phyloP scores from a whole-genome alignment of 2,113 vertebrate genomes.

The Hippopotamus amphibius region DNA sequence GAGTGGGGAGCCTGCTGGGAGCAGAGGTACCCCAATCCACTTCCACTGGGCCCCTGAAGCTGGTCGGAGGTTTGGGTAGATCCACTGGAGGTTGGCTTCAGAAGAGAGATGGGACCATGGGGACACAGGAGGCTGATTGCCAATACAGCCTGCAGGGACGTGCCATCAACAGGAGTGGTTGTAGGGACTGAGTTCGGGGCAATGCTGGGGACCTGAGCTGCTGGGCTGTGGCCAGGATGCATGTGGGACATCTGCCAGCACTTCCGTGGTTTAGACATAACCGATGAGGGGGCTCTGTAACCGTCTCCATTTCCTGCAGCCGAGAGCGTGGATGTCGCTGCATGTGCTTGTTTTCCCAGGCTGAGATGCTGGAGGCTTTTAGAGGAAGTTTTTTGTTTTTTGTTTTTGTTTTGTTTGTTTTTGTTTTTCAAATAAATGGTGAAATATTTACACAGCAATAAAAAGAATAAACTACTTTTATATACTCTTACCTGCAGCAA shows the following conservation, averaged over 20 bases:
- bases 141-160: background rate
- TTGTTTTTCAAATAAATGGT: background rate
- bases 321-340: rapidly evolving
- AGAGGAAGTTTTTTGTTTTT: background rate
- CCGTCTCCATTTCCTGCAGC: background rate
- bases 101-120: background rate
- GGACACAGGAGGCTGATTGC: too few species aligned
- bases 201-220: background rate
- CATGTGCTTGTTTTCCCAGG: background rate
- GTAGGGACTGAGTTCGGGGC: background rate
- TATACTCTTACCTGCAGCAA: background rate
- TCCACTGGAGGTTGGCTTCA: background rate
- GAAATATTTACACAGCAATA: background rate
- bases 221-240: background rate
- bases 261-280: background rate
- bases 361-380: background rate
- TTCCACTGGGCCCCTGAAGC: background rate
- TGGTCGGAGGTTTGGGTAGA: too few species aligned
- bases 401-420: too few species aligned
- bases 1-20: background rate
- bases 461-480: background rate
- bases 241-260: background rate
- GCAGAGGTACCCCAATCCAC: background rate
- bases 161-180: background rate
- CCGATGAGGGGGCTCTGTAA: background rate